phyloP scores from a whole-genome alignment of 2,888 invertebrate species.

The Drosophila demipolita region DNA sequence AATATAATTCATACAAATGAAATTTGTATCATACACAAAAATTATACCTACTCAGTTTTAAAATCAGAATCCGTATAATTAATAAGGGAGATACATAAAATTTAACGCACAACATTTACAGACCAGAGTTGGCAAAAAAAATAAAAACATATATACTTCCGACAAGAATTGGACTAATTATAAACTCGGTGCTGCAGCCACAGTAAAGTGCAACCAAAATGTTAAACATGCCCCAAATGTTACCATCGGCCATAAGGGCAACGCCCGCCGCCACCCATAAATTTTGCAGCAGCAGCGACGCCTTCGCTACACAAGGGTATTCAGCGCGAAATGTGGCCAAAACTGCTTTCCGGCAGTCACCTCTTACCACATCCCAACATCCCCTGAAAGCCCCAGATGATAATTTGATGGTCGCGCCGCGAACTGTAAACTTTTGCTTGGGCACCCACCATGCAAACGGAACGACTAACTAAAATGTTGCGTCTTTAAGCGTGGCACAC shows the following conservation, averaged over 20 bases:
- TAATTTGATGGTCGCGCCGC: constrained; percentile 46
- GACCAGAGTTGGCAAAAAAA: constrained; percentile 9
- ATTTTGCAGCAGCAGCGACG: constrained; percentile 59
- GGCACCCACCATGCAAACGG: constrained; percentile 38
- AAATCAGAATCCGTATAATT: not conserved
- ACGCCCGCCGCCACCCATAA: constrained; percentile 43
- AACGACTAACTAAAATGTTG: constrained; percentile 57
- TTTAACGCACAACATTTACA: not conserved
- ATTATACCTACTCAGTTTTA: not conserved
- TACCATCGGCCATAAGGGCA: constrained; percentile 51
- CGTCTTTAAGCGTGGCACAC: constrained; percentile 45
- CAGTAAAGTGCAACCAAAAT: constrained; percentile 53
- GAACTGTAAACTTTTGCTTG: constrained; percentile 50
- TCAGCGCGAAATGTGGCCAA: constrained; percentile 74
- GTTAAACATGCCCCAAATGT: constrained; percentile 49
- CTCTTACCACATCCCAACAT: not conserved
- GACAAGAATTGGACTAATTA: constrained; percentile 67
- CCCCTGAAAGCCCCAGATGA: constrained; percentile 21
- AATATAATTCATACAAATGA: too few species aligned
- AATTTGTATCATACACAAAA: not conserved
- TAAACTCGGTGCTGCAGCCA: constrained; percentile 42
- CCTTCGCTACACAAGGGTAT: constrained; percentile 53
- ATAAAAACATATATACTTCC: constrained; percentile 8
- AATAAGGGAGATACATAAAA: not conserved
- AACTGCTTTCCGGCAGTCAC: constrained; percentile 66